Conservation (phyloP, 2,113 vertebrate species). For the Rhinolophus ferrumequinum region DNA sequence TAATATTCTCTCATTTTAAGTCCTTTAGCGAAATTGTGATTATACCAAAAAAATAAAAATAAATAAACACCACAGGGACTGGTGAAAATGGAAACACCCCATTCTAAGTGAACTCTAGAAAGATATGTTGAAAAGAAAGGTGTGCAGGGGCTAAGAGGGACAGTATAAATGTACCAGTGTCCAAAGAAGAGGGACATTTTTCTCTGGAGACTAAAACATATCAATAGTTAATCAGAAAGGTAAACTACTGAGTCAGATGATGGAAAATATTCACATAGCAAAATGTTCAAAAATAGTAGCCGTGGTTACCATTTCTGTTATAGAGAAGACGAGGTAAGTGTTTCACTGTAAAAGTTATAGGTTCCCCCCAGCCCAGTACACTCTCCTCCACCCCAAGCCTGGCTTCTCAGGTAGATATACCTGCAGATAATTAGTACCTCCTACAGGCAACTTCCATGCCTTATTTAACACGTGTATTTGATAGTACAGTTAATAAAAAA, state of each 20-base stretch:
- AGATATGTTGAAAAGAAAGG: background rate
- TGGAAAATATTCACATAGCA: fast-evolving
- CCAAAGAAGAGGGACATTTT: background rate
- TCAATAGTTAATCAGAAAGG: background rate
- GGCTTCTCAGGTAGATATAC: background rate
- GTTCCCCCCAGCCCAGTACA: background rate
- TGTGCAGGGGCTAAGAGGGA: fast-evolving
- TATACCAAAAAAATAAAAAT: background rate
- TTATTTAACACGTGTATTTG: background rate
- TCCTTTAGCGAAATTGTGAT: background rate
- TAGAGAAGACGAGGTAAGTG: background rate
- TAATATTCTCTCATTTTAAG: background rate
- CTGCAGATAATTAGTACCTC: background rate
- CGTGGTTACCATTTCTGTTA: background rate
- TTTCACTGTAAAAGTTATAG: background rate
- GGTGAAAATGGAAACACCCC: background rate
- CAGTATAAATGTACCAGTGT: fast-evolving
- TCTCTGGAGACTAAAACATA: background rate
- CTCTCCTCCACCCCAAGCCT: background rate
- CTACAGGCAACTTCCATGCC: background rate
- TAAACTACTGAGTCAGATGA: background rate
- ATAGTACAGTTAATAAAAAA: background rate
- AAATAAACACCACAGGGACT: background rate
- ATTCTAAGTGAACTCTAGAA: background rate
- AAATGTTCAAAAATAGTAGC: too few species aligned